Percentiles rank a stretch among this genome's conserved stretches.
Conservation (phyloP, 2,797 vertebrate genomes). For the Cryptoprocta ferox region DNA sequence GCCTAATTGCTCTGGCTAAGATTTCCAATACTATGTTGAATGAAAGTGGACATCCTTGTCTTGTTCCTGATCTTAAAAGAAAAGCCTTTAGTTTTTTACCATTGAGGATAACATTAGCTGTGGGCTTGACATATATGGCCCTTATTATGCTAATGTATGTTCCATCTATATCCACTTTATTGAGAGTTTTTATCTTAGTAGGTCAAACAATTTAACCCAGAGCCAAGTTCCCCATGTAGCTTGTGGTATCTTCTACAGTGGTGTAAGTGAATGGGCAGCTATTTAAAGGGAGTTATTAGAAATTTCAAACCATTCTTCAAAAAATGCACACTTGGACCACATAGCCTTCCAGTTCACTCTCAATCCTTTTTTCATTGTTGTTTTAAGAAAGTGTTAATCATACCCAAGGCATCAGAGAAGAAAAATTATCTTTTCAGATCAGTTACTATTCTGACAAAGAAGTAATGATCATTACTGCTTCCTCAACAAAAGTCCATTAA, state of each 20-base stretch:
- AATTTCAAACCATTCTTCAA: slow-evolving; percentile 43
- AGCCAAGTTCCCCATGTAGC: background rate
- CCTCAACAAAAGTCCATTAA: background rate
- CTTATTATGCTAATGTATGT: background rate
- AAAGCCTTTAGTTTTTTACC: background rate
- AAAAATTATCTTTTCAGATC: slow-evolving; percentile 22
- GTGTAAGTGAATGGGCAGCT: background rate
- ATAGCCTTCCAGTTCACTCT: background rate
- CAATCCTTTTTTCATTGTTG: background rate
- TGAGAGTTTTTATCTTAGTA: background rate
- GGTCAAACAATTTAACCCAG: slow-evolving; percentile 8
- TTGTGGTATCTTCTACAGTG: background rate
- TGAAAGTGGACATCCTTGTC: background rate
- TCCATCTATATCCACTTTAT: background rate
- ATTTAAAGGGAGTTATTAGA: slow-evolving; percentile 22
- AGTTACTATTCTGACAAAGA: slow-evolving; percentile 13
- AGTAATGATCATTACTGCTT: slow-evolving; percentile 18
- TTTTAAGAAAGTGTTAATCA: background rate
- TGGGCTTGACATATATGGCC: background rate
- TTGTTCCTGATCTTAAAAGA: background rate
- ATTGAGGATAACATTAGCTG: background rate
- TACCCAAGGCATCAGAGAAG: background rate
- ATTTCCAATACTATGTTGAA: background rate
- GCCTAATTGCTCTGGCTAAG: background rate
- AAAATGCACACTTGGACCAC: background rate